Evolutionary conservation across 2,113 vertebrate species (phyloP), one percentile per base, ranked within the genome.

Genomic region (Lethenteron camtschaticum): DNA sequence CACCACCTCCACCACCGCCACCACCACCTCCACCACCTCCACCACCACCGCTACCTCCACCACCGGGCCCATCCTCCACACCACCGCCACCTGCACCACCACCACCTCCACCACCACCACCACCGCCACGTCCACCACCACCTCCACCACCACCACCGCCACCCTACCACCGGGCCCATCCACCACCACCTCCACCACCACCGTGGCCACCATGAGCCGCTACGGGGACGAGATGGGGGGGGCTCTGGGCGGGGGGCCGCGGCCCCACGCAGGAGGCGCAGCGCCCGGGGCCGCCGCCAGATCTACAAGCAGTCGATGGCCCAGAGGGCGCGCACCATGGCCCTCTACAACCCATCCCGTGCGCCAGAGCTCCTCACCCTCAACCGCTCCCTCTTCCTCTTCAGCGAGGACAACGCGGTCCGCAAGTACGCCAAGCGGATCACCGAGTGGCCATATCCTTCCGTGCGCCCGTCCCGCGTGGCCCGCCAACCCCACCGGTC

Each of bases 381-480:
- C 78, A 96, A 96, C 85, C 84, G 92, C 76, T 95, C 92, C 59
- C 86, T 96, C 74, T 96, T 96, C 84, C 81, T 91, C 83, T 94
- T 96, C 81, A 94, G 89, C 76, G 92, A 96, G 82, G 92, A 96
- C 80, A 96, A 96, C 73, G 78, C 90, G 80, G 88, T 96, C 75
- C 87, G 92, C 78, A 84, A 96, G 85, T 97, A 95, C 57, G 91
- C 91, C 76, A 96, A 96, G 81, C 79, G 94, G 76, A 96, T 99
- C 80, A 96, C 89, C 11, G 94, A 99, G 79, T 96, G 94, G 94
- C 90, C 90, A 97, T 99, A 99, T 99, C 94, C 91, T 96, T 84
- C 74, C 12, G 16, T 1, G 68, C 56, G 20, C 14, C 10, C 14
- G 10, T 66, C 14, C 20, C 60, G 14, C 14, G 60, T 66, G 16